Base-by-base conservation (phyloP, 2,888 invertebrate species). In the Boloria selene region DNA sequence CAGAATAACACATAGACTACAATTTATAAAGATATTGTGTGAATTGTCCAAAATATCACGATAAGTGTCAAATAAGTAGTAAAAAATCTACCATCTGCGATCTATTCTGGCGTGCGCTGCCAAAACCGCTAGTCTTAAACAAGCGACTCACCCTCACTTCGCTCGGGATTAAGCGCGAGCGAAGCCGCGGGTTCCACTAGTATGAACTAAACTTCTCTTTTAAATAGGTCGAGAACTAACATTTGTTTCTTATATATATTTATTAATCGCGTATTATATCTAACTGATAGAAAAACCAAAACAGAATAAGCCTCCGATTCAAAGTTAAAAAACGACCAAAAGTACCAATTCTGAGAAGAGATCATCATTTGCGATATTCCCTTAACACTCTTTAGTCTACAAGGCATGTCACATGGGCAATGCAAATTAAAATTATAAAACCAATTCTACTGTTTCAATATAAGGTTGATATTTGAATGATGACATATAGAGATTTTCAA, bases 361-460 rank as follows among this genome's bases (percentile, higher is more conserved):
- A 80, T 82, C 79, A 80, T 77, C 77, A 75, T 75, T 78, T 73
- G 77, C 75, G 80, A 79, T 76, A 75, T 73, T 73, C 77, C 75
- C 77, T 81, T 80, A 81, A 79, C 77, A 78, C 78, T 80, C 77
- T 75, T 73, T 75, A 78, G 75, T 79, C 76, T 74, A 77, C 76
- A 78, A 77, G 75, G 73, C 75, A 70, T 75, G 74, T 77, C 72
- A 65, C 69, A 60, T 67, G 59, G 61, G 51, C 65, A 60, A 17
- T 17, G 31, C 44, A 4, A 13, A 10, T 13, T 26, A 7, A 0
- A 3, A 0, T 31, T 4, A 4, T 16, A 70, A 71, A 73, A 66
- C 66, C 14, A 65, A 70, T 79, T 70, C 71, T 74, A 78, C 62
- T 0, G 0, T 0, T 0, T 13, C 51, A 0, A 0, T 3, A 58